A percentile compares a stretch with the other conserved stretches of the same genome.
phyloP scores from a whole-genome alignment of 2,797 vertebrate genomes.

The Pygocentrus nattereri region DNA sequence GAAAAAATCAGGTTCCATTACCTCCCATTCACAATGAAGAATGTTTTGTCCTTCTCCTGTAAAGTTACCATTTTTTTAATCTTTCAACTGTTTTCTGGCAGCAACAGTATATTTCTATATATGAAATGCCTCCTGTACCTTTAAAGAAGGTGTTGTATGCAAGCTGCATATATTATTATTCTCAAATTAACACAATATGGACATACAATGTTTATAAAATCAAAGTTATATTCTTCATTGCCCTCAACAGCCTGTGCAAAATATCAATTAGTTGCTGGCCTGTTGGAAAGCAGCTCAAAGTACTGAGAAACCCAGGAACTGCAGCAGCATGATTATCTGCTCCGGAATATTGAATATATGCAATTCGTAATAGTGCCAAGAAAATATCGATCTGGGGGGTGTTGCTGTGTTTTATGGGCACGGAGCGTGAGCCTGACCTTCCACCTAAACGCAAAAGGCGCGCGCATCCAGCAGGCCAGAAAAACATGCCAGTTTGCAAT shows the following conservation, averaged over 20 bases:
- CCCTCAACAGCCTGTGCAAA: conserved; percentile 11
- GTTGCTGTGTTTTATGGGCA: conserved; percentile 35
- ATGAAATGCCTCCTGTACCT: too few relatives aligned
- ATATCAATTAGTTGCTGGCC: conserved; percentile 2
- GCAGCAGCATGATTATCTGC: conserved; percentile 11
- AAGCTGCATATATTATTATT: too few relatives aligned
- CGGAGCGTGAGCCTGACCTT: conserved; percentile 16
- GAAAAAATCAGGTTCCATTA: too few relatives aligned
- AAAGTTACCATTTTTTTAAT: too few relatives aligned
- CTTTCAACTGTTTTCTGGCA: too few relatives aligned
- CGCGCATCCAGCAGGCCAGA: neutral
- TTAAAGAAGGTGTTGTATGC: too few relatives aligned
- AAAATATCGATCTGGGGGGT: conserved; percentile 35
- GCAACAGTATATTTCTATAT: too few relatives aligned
- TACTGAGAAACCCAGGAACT: neutral
- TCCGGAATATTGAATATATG: conserved; percentile 15
- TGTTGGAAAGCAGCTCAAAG: neutral
- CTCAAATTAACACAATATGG: too few relatives aligned
- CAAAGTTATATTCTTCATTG: neutral
- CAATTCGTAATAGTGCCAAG: conserved; percentile 25
- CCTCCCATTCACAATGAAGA: too few relatives aligned
- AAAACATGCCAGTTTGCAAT: neutral
- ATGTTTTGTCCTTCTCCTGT: too few relatives aligned
- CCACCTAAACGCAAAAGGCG: conserved; percentile 4
- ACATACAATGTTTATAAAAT: neutral